A percentile compares a stretch with the other conserved stretches of the same genome.
Conservation (phyloP, 2,113 vertebrate species). For the Chauna torquata region DNA sequence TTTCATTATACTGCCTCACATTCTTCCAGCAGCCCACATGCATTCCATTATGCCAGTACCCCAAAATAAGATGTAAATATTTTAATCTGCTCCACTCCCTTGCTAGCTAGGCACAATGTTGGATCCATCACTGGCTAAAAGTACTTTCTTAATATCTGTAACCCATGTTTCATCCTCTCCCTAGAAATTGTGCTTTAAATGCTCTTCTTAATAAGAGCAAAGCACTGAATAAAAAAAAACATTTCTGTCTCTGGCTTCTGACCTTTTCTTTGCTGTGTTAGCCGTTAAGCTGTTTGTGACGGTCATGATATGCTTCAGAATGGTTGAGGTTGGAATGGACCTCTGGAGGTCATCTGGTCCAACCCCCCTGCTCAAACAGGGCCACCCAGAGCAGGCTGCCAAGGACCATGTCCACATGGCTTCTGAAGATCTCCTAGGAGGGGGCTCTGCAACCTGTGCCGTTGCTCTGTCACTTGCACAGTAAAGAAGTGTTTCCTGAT, state of each 20-base stretch:
- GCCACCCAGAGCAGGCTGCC: background rate
- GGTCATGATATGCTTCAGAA: background rate
- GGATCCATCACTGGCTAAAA: background rate
- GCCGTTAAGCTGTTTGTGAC: background rate
- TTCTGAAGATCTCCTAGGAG: background rate
- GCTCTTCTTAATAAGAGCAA: background rate
- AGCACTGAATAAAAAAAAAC: background rate
- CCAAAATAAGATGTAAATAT: background rate
- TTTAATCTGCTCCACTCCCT: rapidly evolving
- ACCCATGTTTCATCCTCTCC: background rate
- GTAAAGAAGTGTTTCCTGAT: background rate
- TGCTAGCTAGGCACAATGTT: background rate
- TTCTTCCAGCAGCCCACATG: background rate
- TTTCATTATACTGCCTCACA: background rate
- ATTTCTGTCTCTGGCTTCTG: background rate
- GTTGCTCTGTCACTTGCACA: background rate
- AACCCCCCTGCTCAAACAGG: background rate
- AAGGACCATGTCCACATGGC: background rate
- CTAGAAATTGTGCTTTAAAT: background rate
- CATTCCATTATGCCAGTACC: background rate
- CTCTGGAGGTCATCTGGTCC: background rate
- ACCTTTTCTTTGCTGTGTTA: background rate
- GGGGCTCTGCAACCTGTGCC: background rate
- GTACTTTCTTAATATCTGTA: background rate
- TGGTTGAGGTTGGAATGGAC: background rate